Evolutionary conservation across 2,797 vertebrate genomes (phyloP).

Genomic region (Enoplosus armatus): DNA sequence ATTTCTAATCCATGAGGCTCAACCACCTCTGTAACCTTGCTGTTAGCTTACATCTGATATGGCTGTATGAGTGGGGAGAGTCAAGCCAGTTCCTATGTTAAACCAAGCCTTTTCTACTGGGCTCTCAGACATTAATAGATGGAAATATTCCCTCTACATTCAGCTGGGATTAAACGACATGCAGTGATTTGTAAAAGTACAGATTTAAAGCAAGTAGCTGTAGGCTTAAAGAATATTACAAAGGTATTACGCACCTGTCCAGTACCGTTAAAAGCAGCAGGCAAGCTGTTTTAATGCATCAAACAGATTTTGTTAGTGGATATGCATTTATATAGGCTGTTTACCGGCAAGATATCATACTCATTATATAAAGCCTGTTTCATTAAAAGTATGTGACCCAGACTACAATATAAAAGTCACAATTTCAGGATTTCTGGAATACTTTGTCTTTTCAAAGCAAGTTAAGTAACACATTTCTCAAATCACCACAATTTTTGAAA

Average conservation of each 20-base stretch:
- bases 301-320: conserved; percentile 23
- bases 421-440: background rate
- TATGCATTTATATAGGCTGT: conserved; percentile 58
- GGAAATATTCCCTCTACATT: conserved; percentile 21
- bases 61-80: conserved; percentile 8
- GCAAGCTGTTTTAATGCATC: conserved; percentile 35
- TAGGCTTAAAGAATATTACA: background rate
- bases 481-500: conserved; percentile 6
- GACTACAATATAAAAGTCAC: conserved; percentile 21
- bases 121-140: conserved; percentile 10
- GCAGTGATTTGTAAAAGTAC: conserved; percentile 18
- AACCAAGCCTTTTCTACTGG: conserved; percentile 1
- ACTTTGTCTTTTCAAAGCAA: background rate
- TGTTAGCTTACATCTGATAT: conserved; percentile 35
- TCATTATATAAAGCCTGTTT: conserved; percentile 21
- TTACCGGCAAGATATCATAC: conserved; percentile 40
- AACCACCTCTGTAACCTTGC: conserved; percentile 36
- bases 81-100: conserved; percentile 3
- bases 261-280: conserved; percentile 17
- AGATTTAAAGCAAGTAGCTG: conserved; percentile 28
- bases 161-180: conserved; percentile 10
- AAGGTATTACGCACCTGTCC: conserved; percentile 24
- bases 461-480: conserved; percentile 16
- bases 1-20: conserved; percentile 55
- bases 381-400: conserved; percentile 16